Evolutionary conservation across 2,888 invertebrate genomes (phyloP).

Genomic region (Rhagophthalmus giganteus): DNA sequence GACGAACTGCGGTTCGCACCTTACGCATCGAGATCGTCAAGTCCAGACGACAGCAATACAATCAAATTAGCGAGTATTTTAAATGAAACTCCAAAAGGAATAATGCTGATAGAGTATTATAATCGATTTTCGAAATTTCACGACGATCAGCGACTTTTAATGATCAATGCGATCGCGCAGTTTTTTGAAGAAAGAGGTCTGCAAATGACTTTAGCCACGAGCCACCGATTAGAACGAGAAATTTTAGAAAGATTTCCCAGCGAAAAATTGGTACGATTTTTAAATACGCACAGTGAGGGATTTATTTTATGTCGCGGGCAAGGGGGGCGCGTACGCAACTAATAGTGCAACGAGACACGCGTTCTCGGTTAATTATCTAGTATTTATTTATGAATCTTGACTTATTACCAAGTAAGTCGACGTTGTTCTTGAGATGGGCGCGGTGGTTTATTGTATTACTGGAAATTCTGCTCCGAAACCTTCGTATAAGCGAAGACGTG

Average conservation of each 20-base stretch:
- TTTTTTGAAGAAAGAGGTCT: constrained; percentile 31
- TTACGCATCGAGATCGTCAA: too few species aligned
- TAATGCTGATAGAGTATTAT: constrained; percentile 28
- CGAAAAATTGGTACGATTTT: constrained; percentile 33
- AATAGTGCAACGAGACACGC: too few species aligned
- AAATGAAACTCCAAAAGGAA: constrained; percentile 25
- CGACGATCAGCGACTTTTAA: constrained; percentile 35
- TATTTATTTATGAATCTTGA: too few species aligned
- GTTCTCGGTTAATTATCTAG: too few species aligned
- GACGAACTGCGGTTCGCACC: too few species aligned
- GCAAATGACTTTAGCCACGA: constrained; percentile 23
- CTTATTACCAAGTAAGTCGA: neutral
- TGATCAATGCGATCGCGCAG: constrained; percentile 27
- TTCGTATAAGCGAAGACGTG: too few species aligned
- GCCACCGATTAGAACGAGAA: constrained; percentile 31
- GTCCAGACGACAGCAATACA: constrained; percentile 4
- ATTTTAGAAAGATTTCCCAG: constrained; percentile 35
- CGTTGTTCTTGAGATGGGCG: too few species aligned
- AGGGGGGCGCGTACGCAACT: too few species aligned
- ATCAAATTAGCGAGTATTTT: constrained; percentile 17
- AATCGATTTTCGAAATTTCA: constrained; percentile 30
- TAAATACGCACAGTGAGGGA: too few species aligned
- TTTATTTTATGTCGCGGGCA: too few species aligned
- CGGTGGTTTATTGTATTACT: too few species aligned
- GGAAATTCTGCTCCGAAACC: too few species aligned